These are phyloP conservation scores for Leucoraja ocellata DNA, from an alignment of 2,797 vertebrate species.

Conservation along the genomic window DNA sequence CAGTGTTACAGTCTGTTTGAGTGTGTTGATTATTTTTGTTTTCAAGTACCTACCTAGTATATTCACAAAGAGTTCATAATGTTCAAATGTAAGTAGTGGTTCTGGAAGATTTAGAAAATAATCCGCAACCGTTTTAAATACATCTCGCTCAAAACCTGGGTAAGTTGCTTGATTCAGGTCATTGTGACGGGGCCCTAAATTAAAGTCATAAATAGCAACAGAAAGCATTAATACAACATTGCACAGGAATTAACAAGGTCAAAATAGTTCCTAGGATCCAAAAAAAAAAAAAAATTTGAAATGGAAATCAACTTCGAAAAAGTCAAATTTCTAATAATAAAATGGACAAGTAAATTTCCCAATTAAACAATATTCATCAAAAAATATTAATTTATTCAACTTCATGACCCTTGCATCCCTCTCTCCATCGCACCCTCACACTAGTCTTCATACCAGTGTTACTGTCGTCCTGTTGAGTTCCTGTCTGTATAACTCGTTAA, in stretches of 20 bases:
- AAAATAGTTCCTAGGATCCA: background rate
- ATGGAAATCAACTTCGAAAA: background rate
- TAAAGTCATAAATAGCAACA: conserved; percentile 10
- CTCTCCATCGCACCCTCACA: no score
- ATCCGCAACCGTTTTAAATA: conserved; percentile 88
- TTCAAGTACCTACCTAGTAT: conserved; percentile 77
- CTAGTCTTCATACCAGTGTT: no score
- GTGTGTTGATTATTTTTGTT: background rate
- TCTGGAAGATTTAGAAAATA: conserved; percentile 84
- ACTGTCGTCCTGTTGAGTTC: no score
- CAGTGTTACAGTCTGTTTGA: background rate
- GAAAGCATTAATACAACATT: background rate
- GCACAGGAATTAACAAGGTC: background rate
- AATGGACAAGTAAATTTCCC: background rate
- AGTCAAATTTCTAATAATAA: background rate
- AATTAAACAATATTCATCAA: no score
- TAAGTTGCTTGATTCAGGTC: conserved; percentile 77
- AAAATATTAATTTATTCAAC: no score
- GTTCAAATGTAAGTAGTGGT: conserved; percentile 84
- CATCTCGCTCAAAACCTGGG: conserved; percentile 86
- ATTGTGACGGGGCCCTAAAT: conserved; percentile 80
- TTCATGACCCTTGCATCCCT: no score
- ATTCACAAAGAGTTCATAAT: conserved; percentile 93
- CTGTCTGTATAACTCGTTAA: no score
- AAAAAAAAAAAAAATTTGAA: background rate